Base-by-base conservation (phyloP, 2,888 invertebrate genomes). In the Caenorhabditis wallacei region DNA sequence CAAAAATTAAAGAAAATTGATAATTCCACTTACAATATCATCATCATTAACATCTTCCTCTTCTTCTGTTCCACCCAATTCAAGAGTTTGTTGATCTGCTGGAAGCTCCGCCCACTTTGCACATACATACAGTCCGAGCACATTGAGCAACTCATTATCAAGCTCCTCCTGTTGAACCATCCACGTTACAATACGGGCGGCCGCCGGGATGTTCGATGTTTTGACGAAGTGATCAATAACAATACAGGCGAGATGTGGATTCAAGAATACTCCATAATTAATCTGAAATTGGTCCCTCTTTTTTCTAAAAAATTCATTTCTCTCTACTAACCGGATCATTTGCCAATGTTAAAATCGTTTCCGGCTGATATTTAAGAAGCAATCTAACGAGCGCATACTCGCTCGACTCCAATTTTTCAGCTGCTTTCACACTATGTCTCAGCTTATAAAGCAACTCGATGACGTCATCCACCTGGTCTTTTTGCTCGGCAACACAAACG, bases 241-340 rank as follows among this genome's bases (percentile, higher is more conserved):
- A 66, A 97, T 93, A 92, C 96, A 96, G 10, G 95, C 95, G 37
- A 94, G 94, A 88, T 95, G 95, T 81, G 94, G 93, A 93, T 98
- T 96, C n/a, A 96, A 94, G 92, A 97, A 97, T 40, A 98, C 93
- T 1, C 98, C 98, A 93, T 95, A 98, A 91, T 95, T 95, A 18
- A 91, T 88, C 92, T 93, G 95, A 13, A 72, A 63, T 43, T n/a
- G n/a, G n/a, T n/a, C n/a, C n/a, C n/a, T n/a, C n/a, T n/a, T n/a
- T n/a, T n/a, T n/a, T n/a, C n/a, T n/a, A n/a, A n/a, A n/a, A n/a
- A n/a, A n/a, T n/a, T n/a, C n/a, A n/a, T n/a, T n/a, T n/a, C n/a
- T n/a, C n/a, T 16, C 0, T 2, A 80, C 59, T 48, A 51, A 93
- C 92, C 96, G 95, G 92, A 92, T 97, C 95, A 90, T 95, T 94